Conservation (phyloP, 2,888 invertebrate species). For the Alentia gelatinosa region DNA sequence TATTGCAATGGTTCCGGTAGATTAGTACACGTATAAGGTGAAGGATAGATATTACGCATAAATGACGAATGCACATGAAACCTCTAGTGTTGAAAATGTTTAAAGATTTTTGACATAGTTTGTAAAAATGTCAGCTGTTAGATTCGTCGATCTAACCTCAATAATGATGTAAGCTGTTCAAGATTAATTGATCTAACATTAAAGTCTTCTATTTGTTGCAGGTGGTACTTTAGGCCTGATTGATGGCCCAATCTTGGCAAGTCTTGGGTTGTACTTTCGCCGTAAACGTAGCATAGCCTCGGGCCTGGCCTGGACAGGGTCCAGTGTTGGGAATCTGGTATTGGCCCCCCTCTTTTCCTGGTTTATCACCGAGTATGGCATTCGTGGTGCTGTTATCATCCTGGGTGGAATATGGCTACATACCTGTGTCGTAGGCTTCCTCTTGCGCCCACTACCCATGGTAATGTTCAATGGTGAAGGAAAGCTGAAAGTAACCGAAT, state of each 20-base stretch:
- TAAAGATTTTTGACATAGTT: too few species aligned
- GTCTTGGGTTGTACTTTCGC: conserved; percentile 30
- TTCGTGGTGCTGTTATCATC: conserved; percentile 14
- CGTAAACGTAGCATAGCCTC: background rate
- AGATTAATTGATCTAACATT: background rate
- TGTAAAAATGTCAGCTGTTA: background rate
- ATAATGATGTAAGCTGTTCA: too few species aligned
- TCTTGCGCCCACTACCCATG: conserved; percentile 25
- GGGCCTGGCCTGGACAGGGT: conserved; percentile 18
- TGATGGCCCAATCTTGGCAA: conserved; percentile 48
- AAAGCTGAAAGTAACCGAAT: background rate
- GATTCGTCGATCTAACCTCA: too few species aligned
- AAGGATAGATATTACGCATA: too few species aligned
- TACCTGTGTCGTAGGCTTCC: conserved; percentile 20
- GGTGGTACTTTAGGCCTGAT: conserved; percentile 29
- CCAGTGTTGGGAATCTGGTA: conserved; percentile 32
- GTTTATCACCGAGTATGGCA: background rate
- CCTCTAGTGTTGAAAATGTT: too few species aligned
- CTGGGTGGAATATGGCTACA: conserved; percentile 39
- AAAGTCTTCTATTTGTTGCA: background rate
- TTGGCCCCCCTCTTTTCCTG: conserved; percentile 14
- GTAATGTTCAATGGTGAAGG: background rate
- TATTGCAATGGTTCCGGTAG: too few species aligned
- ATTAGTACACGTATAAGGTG: too few species aligned
- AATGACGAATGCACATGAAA: too few species aligned